Base-by-base conservation (phyloP, 35 echinoderm and acorn worm genomes). In the Apostichopus parvimensis region DNA sequence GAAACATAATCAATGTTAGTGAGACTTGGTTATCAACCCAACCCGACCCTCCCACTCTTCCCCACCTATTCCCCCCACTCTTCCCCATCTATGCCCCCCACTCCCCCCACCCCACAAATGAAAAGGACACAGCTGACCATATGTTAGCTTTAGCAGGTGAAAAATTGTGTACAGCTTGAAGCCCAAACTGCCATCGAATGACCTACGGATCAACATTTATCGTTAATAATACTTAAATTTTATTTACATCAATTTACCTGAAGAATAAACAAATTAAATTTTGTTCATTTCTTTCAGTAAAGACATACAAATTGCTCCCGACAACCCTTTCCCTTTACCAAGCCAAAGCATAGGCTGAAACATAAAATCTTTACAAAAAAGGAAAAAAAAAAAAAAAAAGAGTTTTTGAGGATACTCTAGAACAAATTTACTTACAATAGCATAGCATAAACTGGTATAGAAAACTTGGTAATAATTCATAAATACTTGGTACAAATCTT, bases 401-500 rank as follows among this genome's bases (percentile, higher is more conserved):
- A 20, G n/a, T 75, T 22, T 75, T 18, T 75, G 1, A 75, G 71
- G 20, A 75, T 75, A 22, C n/a, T 18, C 71, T 75, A 75, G 71
- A 75, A 75, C 71, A 75, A 22, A 20, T 75, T 18, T 18, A 75
- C 71, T 75, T 75, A 75, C 71, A 75, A 75, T 22, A 82, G 79
- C 79, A 84, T 84, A 84, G 81, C 81, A 58, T 84, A 58, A 84
- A 84, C 15, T 84, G 18, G 81, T 84, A 84, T 84, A 84, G 53
- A 84, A 84, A 84, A 84, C 34, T 84, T 84, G 81, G 54, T 84
- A 59, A 58, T 84, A 84, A 84, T 59, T 84, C 55, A 59, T 84
- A 84, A 84, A 84, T 84, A 84, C 81, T 58, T 59, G 81, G 81
- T 84, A 84, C 81, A 84, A 84, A 84, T 84, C 81, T 59, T 59